Conservation (phyloP, 2,888 invertebrate genomes). For the Brachypalpus laphriformis region DNA sequence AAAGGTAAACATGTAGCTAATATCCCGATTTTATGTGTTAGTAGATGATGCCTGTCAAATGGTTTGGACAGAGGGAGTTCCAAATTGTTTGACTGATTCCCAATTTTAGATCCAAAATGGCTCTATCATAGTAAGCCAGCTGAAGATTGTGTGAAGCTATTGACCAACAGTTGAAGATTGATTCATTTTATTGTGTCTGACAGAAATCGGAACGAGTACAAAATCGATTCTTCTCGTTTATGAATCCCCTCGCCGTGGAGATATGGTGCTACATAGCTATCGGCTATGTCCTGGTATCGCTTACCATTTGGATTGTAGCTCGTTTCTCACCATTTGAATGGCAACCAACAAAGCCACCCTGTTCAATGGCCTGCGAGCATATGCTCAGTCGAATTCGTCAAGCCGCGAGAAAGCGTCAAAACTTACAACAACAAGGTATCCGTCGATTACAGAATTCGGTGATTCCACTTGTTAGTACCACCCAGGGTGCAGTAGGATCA, state of each 20-base stretch:
- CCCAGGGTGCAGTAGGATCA: neutral
- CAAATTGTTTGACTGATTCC: too few species aligned
- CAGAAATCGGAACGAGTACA: conserved; percentile 86
- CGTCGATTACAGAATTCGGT: conserved; percentile 14
- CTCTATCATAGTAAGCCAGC: neutral
- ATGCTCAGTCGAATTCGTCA: conserved; percentile 75
- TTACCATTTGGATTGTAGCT: conserved; percentile 93
- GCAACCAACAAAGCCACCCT: conserved; percentile 86
- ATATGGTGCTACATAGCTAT: conserved; percentile 92
- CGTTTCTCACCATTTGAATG: conserved; percentile 93
- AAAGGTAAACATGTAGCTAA: conserved; percentile 85
- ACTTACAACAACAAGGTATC: conserved; percentile 67
- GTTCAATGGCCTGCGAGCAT: conserved; percentile 84
- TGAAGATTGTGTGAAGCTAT: neutral
- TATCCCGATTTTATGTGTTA: too few species aligned
- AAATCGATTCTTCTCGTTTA: conserved; percentile 91
- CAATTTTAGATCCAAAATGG: neutral
- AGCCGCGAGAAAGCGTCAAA: conserved; percentile 63
- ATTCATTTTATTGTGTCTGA: conserved; percentile 11
- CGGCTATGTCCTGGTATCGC: conserved; percentile 91
- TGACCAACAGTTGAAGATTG: neutral
- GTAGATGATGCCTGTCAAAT: too few species aligned
- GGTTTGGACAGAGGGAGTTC: too few species aligned
- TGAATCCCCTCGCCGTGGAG: conserved; percentile 92
- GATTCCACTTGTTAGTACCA: conserved; percentile 24